Base-by-base conservation (phyloP, 2,797 vertebrate species). In the Hapalemur alaotrensis region DNA sequence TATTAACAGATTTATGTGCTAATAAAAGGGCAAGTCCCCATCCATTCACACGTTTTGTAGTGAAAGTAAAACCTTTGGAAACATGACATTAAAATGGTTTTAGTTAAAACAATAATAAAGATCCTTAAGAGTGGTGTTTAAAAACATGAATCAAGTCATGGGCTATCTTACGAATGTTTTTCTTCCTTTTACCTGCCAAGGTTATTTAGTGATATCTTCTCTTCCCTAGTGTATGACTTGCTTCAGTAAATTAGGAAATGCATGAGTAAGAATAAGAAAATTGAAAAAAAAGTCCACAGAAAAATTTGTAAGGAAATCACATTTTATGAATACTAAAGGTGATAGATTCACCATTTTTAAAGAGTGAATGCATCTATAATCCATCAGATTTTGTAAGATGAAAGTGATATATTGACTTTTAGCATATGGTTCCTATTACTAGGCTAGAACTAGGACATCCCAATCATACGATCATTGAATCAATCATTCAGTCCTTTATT, bases 1-100 rank as follows among this genome's bases (percentile, higher is more conserved):
- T 93, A 95, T 95, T 97, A 96, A 96, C 90, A 97, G 50, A 97
- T 95, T 96, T 96, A 65, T 32, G 82, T 91, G 46, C 46, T 97
- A 95, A 83, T 93, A 70, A 93, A 93, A 97, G 95, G 69, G 54
- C 65, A 96, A 95, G 23, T 0, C 1, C n/a, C 28, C 12, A 91
- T 61, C 41, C 14, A 90, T 69, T 10, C 67, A 50, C 10, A 12
- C 63, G 59, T 69, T 91, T 91, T 95, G 78, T 76, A 70, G 0
- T 0, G 67, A 89, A 94, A 94, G 52, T 22, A 69, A 96, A 98
- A 93, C 2, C 0, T 50, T 94, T 41, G 10, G 48, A 50, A 70
- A 48, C 78, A 91, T 72, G 70, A 86, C 8, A 54, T 94, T 81
- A 97, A 50, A 72, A 38, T 90, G 18, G 65, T 96, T 97, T 97